Percentiles rank a stretch among this genome's conserved stretches.
phyloP scores from a whole-genome alignment of 2,113 vertebrate genomes.

The Micromys minutus region DNA sequence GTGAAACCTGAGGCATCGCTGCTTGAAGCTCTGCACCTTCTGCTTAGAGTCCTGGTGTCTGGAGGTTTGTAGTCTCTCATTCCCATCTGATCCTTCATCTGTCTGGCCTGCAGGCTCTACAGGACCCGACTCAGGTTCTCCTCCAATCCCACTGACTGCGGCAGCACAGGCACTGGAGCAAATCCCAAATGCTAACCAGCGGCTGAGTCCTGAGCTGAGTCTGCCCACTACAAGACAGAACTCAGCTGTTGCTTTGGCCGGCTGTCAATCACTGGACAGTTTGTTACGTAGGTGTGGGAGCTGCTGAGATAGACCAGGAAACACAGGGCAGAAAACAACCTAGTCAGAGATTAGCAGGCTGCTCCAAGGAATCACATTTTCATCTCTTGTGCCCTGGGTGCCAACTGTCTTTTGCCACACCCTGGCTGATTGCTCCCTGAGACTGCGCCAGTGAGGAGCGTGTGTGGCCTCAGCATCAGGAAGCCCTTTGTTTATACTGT shows the following conservation, averaged over 20 bases:
- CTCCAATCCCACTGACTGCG: too few relatives aligned
- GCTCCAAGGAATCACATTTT: background rate
- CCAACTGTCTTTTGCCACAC: too few relatives aligned
- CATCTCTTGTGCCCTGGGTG: rapidly evolving
- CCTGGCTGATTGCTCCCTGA: background rate
- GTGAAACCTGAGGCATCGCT: background rate
- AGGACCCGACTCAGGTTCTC: background rate
- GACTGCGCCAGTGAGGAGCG: background rate
- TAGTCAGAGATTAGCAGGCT: background rate
- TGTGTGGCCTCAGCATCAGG: background rate
- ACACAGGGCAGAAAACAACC: background rate
- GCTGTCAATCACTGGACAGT: background rate
- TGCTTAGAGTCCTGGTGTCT: background rate
- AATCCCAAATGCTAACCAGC: background rate
- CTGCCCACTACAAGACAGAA: background rate
- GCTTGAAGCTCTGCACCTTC: too few relatives aligned
- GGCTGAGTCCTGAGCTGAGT: background rate
- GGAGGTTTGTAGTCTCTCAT: background rate
- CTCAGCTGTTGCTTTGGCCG: background rate
- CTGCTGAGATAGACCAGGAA: background rate
- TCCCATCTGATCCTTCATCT: background rate
- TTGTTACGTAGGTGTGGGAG: background rate
- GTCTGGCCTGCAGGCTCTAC: background rate
- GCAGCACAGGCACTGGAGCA: background rate
- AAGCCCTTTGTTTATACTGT: conserved; percentile 64